Percentiles rank a stretch among this genome's conserved stretches.
Conservation (phyloP, 2,797 vertebrate species). For the Acanthurus leucopareius region DNA sequence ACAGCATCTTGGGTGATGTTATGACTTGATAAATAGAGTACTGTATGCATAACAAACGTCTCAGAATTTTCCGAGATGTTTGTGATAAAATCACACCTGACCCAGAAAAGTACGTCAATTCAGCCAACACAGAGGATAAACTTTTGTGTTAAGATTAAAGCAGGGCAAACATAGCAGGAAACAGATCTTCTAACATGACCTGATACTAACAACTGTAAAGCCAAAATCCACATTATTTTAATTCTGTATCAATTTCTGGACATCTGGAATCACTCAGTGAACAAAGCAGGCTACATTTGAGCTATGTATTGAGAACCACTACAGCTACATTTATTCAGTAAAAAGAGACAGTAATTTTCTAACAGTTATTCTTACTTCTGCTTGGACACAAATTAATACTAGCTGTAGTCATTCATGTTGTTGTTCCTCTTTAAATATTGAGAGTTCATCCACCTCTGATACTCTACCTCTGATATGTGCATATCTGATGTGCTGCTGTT, state of each 20-base stretch:
- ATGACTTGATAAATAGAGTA: not conserved
- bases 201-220: constrained; percentile 16
- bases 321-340: constrained; percentile 15
- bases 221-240: constrained; percentile 42
- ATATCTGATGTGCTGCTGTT: constrained; percentile 36
- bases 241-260: constrained; percentile 19
- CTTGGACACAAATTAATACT: too few species aligned
- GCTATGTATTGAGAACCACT: constrained; percentile 2
- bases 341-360: constrained; percentile 8
- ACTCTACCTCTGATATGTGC: constrained; percentile 40
- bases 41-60: too few species aligned
- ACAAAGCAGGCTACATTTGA: constrained; percentile 17
- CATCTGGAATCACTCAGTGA: constrained; percentile 51
- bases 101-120: not conserved
- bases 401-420: too few species aligned
- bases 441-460: constrained; percentile 36
- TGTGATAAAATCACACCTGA: constrained; percentile 12
- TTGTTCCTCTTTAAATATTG: constrained; percentile 35
- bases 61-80: not conserved
- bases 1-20: not conserved
- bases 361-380: constrained; percentile 5
- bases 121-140: not conserved
- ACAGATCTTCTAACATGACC: constrained; percentile 11
- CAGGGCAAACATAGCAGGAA: not conserved
- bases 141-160: not conserved